Conservation (phyloP, 2,797 vertebrate species). For the Sebastes flavidus region DNA sequence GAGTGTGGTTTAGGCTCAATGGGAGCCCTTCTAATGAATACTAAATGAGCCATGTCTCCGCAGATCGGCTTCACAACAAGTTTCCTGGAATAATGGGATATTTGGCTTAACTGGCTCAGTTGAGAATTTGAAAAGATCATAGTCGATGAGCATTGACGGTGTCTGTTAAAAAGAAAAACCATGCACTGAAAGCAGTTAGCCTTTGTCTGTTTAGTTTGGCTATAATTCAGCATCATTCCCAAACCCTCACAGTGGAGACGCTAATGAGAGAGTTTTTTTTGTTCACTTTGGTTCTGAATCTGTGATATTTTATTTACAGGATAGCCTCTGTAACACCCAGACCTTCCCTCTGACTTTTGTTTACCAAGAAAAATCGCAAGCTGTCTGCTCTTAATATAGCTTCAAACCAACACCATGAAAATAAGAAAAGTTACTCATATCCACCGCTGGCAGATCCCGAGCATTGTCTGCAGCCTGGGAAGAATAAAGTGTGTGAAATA, state of each 20-base stretch:
- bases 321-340: not conserved
- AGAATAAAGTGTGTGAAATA: constrained; percentile 51
- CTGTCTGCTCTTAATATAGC: constrained; percentile 40
- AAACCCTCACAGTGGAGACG: not conserved
- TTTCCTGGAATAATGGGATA: constrained; percentile 20
- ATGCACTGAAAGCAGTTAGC: not conserved
- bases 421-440: constrained; percentile 37
- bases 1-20: constrained; percentile 36
- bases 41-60: constrained; percentile 36
- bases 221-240: not conserved
- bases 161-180: not conserved
- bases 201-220: not conserved
- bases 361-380: constrained; percentile 1
- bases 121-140: constrained; percentile 15
- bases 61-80: constrained; percentile 7
- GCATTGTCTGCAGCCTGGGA: constrained; percentile 48
- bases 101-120: not conserved
- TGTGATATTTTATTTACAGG: constrained; percentile 16
- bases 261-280: not conserved
- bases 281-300: not conserved
- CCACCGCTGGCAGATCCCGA: constrained; percentile 27
- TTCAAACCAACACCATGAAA: constrained; percentile 31
- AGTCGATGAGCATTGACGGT: not conserved
- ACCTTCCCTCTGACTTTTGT: constrained; percentile 15
- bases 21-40: constrained; percentile 41